These are phyloP conservation scores for Drosophila pseudotalamancana DNA, from an alignment of 2,888 invertebrate species.

Conservation along the genomic window DNA sequence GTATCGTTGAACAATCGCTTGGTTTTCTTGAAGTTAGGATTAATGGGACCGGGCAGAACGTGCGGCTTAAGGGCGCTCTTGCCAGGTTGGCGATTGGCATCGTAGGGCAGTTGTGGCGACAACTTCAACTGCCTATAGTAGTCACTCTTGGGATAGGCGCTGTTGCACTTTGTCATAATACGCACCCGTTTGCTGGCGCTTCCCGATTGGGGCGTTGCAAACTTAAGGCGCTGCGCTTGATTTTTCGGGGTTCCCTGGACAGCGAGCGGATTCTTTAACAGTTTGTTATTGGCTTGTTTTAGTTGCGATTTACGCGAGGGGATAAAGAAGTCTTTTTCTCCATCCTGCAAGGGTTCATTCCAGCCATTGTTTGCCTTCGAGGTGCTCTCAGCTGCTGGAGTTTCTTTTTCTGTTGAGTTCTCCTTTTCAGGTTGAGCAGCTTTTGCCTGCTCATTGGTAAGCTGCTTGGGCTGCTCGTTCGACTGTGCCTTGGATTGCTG, in stretches of 20 bases:
- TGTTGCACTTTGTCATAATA: conserved; percentile 89
- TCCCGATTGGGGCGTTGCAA: conserved; percentile 27
- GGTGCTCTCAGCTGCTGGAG: background rate
- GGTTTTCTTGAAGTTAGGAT: conserved; percentile 86
- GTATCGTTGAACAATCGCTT: conserved; percentile 75
- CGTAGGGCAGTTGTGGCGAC: conserved; percentile 91
- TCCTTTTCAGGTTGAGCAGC: background rate
- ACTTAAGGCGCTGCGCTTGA: conserved; percentile 33
- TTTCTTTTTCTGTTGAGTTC: background rate
- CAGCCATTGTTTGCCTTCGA: conserved; percentile 75
- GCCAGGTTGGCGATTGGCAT: conserved; percentile 88
- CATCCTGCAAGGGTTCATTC: conserved; percentile 84
- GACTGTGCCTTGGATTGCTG: background rate
- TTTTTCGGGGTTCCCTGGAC: conserved; percentile 26
- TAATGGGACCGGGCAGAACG: conserved; percentile 89
- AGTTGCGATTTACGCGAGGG: conserved; percentile 80
- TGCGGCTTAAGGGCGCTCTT: conserved; percentile 90
- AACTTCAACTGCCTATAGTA: conserved; percentile 89
- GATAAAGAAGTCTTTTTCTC: conserved; percentile 83
- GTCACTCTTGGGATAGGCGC: conserved; percentile 89
- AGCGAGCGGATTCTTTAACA: conserved; percentile 58
- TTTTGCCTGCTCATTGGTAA: conserved; percentile 10
- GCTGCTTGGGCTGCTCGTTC: background rate
- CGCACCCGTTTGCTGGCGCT: conserved; percentile 88
- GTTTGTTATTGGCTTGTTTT: conserved; percentile 74